Percentiles rank a stretch among this genome's conserved stretches.
Evolutionary conservation across 2,888 invertebrate species (phyloP).

Genomic region (Mimumesa dahlbomi): DNA sequence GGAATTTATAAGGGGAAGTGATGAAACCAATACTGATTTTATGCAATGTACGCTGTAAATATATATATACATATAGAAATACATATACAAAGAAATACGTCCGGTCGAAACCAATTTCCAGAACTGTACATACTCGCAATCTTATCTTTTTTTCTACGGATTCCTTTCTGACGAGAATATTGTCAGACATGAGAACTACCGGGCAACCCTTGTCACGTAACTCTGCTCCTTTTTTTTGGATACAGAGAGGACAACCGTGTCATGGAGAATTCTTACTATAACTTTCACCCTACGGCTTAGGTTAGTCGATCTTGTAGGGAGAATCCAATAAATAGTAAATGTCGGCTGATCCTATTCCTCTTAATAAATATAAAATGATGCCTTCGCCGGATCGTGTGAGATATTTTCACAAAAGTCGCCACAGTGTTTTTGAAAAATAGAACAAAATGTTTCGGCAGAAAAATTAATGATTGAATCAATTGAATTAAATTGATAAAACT

Average conservation of each 20-base stretch:
- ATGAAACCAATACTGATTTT: neutral
- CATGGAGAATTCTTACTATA: neutral
- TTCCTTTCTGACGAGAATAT: neutral
- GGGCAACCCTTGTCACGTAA: neutral
- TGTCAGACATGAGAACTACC: neutral
- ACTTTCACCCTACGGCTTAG: neutral
- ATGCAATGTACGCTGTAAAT: conserved; percentile 1
- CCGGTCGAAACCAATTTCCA: too few relatives aligned
- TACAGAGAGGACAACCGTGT: neutral
- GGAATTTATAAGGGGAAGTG: neutral
- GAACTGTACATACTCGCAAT: neutral
- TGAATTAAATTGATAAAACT: too few relatives aligned
- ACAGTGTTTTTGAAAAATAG: neutral
- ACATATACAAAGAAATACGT: too few relatives aligned
- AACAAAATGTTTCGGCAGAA: too few relatives aligned
- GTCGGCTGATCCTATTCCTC: neutral
- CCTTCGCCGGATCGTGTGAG: neutral
- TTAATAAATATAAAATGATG: conserved; percentile 7
- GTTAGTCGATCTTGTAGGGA: neutral
- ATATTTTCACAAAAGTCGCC: neutral
- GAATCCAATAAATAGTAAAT: conserved; percentile 12
- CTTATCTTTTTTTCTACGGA: neutral
- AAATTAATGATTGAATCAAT: too few relatives aligned
- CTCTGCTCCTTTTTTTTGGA: neutral
- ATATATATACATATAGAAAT: too few relatives aligned